phyloP scores from a whole-genome alignment of 1,140 invertebrate species.

The Halotydeus destructor region DNA sequence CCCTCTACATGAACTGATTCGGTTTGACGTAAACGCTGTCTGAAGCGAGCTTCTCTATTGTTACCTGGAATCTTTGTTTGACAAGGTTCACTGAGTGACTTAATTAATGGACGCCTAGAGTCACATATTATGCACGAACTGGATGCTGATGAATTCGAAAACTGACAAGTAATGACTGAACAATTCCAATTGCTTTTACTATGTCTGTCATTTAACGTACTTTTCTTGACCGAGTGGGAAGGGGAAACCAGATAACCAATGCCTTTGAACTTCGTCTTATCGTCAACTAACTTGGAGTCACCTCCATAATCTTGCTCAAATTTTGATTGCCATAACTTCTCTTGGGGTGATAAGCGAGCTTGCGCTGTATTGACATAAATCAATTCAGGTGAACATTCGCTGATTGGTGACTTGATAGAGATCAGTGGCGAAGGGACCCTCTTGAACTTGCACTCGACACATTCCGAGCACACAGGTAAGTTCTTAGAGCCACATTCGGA shows the following conservation, averaged over 20 bases:
- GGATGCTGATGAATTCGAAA: neutral
- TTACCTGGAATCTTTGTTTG: neutral
- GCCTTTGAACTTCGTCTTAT: too few species aligned
- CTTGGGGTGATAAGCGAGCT: too few species aligned
- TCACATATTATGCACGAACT: neutral
- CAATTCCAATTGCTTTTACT: neutral
- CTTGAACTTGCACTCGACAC: conserved; percentile 18
- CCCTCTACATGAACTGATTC: neutral
- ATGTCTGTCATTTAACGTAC: neutral
- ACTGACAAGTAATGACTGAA: neutral
- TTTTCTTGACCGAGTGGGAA: too few species aligned
- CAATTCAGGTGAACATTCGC: too few species aligned
- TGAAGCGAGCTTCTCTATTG: conserved; percentile 4
- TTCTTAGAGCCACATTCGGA: conserved; percentile 16
- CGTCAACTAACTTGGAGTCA: too few species aligned
- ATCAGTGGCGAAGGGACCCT: too few species aligned
- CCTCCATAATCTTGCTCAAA: too few species aligned
- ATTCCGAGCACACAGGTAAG: conserved; percentile 18
- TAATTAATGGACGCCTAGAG: neutral
- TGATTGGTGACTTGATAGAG: too few species aligned
- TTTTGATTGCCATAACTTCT: too few species aligned
- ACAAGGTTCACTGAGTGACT: neutral
- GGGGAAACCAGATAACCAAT: too few species aligned
- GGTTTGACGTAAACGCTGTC: neutral
- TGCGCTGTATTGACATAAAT: too few species aligned